Base-by-base conservation (phyloP, 2,888 invertebrate genomes). In the Drosophila lutescens region DNA sequence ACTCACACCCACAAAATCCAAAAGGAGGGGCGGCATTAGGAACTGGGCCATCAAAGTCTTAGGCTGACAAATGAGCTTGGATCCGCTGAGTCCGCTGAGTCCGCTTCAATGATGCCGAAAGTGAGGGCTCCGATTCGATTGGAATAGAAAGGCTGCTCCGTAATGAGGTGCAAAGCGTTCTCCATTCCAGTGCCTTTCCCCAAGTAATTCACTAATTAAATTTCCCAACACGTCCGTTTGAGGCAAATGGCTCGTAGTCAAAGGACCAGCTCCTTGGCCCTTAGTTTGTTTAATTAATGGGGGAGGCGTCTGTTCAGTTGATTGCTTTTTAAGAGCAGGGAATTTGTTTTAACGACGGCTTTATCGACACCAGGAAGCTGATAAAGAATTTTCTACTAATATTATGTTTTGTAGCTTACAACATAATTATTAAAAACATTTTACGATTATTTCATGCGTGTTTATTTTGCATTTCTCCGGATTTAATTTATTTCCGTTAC, bases 141-240 rank as follows among this genome's bases (percentile, higher is more conserved):
- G 51, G 44, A 69, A 70, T 59, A 26, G 80, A 84, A 56, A 58
- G 54, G 30, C 30, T 36, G 40, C 30, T n/a, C 30, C 7, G 20
- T 36, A 38, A 78, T 49, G 80, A 71, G 86, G 72, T 75, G 78
- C 63, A 34, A 83, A 80, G 68, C 55, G 68, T 65, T 50, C 67
- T 54, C 54, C 38, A 6, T 63, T 13, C 36, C 30, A 30, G 4
- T 20, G 23, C 41, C 38, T 26, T 74, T 40, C 34, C 13, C 20
- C 53, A 71, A 69, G 76, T 79, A 87, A 79, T 72, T 71, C 76
- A 74, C 74, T 85, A 85, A 85, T 85, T 85, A 79, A 85, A 89
- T 85, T 85, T 75, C 89, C 63, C 63, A 72, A 60, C 89, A 85
- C 80, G 89, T 89, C 60, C 56, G 23, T 9, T 26, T 30, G 34